Evolutionary conservation across 2,888 invertebrate species (phyloP).

Genomic region (Parelbella ahira): DNA sequence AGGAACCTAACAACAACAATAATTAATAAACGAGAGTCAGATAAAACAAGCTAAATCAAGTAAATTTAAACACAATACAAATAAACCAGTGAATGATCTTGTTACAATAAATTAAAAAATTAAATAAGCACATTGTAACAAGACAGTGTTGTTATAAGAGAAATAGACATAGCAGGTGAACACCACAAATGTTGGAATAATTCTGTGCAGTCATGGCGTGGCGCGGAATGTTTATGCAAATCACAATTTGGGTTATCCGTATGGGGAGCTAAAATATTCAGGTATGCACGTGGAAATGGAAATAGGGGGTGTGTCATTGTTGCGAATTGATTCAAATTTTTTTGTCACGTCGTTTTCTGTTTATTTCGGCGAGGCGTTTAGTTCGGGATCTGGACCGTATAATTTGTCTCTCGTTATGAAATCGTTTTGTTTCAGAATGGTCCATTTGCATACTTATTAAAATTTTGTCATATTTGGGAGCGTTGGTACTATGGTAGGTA

Average conservation of each 20-base stretch:
- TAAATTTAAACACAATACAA: neutral
- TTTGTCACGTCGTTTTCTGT: slow-evolving; percentile 21
- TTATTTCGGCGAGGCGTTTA: slow-evolving; percentile 14
- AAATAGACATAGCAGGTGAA: slow-evolving; percentile 26
- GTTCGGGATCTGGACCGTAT: slow-evolving; percentile 3
- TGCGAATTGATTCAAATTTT: slow-evolving; percentile 31
- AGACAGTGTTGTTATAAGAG: slow-evolving; percentile 2
- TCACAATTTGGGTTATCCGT: slow-evolving; percentile 45
- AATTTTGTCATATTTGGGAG: neutral
- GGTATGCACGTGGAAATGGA: slow-evolving; percentile 28
- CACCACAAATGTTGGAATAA: slow-evolving; percentile 39
- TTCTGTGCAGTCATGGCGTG: slow-evolving; percentile 36
- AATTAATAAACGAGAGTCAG: too few species aligned
- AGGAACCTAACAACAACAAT: too few species aligned
- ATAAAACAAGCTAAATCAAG: too few species aligned
- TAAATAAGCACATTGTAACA: slow-evolving; percentile 27
- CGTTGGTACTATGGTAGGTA: too few species aligned
- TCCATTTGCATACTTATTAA: slow-evolving; percentile 10
- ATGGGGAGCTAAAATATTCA: slow-evolving; percentile 32
- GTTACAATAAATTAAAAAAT: slow-evolving; percentile 29
- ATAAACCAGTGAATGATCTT: slow-evolving; percentile 25
- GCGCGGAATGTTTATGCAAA: slow-evolving; percentile 56
- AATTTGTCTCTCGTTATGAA: slow-evolving; percentile 11
- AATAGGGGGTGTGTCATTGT: slow-evolving; percentile 27
- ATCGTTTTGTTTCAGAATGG: neutral